Evolutionary conservation across 2,888 invertebrate genomes (phyloP).

Genomic region (Eretmocerus hayati): DNA sequence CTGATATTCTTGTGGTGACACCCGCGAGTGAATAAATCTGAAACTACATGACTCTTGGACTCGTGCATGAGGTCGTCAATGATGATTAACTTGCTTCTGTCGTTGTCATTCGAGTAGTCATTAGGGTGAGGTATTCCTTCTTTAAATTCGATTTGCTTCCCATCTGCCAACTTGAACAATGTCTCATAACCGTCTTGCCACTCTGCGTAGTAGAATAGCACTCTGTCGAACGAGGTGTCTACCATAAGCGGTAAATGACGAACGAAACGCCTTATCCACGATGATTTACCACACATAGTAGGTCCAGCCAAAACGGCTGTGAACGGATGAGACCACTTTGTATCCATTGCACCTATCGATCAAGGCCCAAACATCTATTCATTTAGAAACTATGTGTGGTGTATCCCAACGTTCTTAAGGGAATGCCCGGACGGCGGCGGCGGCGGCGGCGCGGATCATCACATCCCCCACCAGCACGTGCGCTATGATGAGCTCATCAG

Average conservation of each 20-base stretch:
- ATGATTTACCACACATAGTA: neutral
- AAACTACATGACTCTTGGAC: neutral
- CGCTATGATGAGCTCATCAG: no score
- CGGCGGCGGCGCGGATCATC: no score
- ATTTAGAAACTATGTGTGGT: no score
- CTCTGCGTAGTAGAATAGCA: slow-evolving; percentile 19
- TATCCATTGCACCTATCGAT: no score
- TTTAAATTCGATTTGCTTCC: slow-evolving; percentile 13
- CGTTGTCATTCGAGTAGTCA: slow-evolving; percentile 14
- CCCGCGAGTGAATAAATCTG: slow-evolving; percentile 26
- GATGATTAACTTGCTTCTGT: slow-evolving; percentile 1
- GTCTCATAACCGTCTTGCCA: slow-evolving; percentile 7
- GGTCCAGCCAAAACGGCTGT: neutral
- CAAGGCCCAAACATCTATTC: no score
- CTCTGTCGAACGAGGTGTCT: slow-evolving; percentile 11
- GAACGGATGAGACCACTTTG: neutral
- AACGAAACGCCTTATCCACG: neutral
- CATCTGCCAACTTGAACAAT: neutral
- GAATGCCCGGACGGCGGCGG: no score
- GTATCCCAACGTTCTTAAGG: no score
- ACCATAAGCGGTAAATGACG: neutral
- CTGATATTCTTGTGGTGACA: slow-evolving; percentile 24
- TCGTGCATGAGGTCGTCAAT: neutral
- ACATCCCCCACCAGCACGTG: no score
- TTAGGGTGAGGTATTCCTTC: slow-evolving; percentile 9